phyloP scores from a whole-genome alignment of 2,113 vertebrate species.

The Lepisosteus oculatus region DNA sequence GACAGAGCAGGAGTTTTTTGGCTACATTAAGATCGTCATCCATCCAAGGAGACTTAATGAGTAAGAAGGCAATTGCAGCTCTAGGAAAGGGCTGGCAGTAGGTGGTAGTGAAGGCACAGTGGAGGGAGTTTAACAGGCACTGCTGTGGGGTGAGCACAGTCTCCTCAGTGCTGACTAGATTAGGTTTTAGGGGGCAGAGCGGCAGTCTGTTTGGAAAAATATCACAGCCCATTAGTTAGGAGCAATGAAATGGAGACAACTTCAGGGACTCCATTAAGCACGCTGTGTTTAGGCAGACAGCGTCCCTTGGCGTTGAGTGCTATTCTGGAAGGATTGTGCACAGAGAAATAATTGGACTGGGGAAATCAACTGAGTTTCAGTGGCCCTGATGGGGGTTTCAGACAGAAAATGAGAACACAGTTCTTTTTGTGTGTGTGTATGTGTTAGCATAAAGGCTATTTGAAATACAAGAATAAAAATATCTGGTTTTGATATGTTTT shows the following conservation, averaged over 20 bases:
- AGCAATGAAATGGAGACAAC: slow-evolving; percentile 89
- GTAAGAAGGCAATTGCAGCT: slow-evolving; percentile 39
- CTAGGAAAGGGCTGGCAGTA: slow-evolving; percentile 41
- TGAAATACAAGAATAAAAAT: slow-evolving; percentile 31
- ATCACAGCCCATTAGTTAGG: slow-evolving; percentile 92
- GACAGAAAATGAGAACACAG: slow-evolving; percentile 72
- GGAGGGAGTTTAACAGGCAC: slow-evolving; percentile 39
- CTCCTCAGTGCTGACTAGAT: slow-evolving; percentile 61
- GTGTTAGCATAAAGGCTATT: slow-evolving; percentile 61
- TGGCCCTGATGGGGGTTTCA: slow-evolving; percentile 73
- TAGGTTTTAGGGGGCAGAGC: slow-evolving; percentile 70
- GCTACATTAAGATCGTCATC: slow-evolving; percentile 58
- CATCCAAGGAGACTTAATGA: slow-evolving; percentile 60
- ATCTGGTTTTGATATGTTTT: not conserved
- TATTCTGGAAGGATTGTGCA: slow-evolving; percentile 79
- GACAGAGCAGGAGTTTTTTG: slow-evolving; percentile 40
- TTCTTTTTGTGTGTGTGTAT: slow-evolving; percentile 56
- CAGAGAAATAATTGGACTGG: slow-evolving; percentile 91
- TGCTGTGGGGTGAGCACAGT: slow-evolving; percentile 30
- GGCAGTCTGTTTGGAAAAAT: slow-evolving; percentile 80
- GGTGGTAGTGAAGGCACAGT: slow-evolving; percentile 45
- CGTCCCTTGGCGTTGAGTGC: slow-evolving; percentile 74
- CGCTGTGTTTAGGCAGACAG: slow-evolving; percentile 79
- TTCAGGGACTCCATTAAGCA: slow-evolving; percentile 92
- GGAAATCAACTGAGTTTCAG: slow-evolving; percentile 91